Conservation (phyloP, 2,113 vertebrate genomes). For the Apaloderma vittatum region DNA sequence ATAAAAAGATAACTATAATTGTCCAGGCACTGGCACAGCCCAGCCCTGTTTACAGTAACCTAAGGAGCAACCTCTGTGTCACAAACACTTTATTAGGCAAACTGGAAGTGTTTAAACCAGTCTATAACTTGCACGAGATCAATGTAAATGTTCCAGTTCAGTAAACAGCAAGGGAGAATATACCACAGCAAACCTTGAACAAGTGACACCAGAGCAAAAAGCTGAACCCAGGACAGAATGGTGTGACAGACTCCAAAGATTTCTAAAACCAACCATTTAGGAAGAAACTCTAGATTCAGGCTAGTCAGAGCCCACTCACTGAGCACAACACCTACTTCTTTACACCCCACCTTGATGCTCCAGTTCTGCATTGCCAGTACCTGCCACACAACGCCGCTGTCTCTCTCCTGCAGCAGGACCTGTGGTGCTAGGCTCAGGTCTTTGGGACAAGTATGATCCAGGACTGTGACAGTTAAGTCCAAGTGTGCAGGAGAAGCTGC, state of each 20-base stretch:
- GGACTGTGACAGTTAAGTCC: background rate
- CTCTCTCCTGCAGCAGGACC: background rate
- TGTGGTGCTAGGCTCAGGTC: accelerated
- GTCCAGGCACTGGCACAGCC: background rate
- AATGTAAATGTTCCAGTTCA: background rate
- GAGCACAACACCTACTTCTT: background rate
- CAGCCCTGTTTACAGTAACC: slow-evolving; percentile 27
- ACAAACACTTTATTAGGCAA: slow-evolving; percentile 37
- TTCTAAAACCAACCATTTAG: background rate
- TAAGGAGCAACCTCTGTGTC: background rate
- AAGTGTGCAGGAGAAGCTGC: background rate
- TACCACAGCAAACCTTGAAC: background rate
- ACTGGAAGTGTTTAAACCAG: slow-evolving; percentile 7
- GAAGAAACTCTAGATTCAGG: background rate
- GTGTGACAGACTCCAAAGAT: background rate
- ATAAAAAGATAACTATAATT: slow-evolving; percentile 11
- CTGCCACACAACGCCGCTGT: accelerated
- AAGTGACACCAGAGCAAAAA: background rate
- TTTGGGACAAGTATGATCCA: background rate
- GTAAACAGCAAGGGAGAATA: background rate
- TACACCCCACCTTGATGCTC: background rate
- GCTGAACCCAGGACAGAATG: background rate
- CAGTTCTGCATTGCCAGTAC: background rate
- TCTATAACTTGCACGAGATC: background rate
- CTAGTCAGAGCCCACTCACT: background rate